Conservation (phyloP, 2,797 vertebrate species). For the Chaunax sp. region DNA sequence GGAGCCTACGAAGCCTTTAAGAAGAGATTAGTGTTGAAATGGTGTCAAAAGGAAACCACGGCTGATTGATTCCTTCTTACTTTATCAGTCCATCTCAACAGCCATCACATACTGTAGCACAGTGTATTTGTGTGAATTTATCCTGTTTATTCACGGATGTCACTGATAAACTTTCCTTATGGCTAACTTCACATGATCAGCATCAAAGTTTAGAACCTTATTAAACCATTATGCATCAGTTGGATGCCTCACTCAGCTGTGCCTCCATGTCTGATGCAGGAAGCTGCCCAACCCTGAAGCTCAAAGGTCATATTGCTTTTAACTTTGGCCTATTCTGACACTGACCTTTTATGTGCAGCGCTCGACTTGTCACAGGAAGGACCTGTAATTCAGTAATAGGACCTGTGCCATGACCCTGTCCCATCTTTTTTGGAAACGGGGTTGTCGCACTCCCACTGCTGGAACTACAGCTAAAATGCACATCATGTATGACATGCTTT, state of each 20-base stretch:
- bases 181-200: slow-evolving; percentile 1
- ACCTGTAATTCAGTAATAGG: slow-evolving; percentile 3
- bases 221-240: background rate
- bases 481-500: too few relatives aligned
- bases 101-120: background rate
- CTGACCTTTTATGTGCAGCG: background rate
- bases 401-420: too few relatives aligned
- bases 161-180: background rate
- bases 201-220: background rate
- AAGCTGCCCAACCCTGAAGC: background rate
- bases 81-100: background rate
- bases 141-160: background rate
- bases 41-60: background rate
- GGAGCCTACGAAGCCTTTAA: background rate
- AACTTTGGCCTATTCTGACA: slow-evolving; percentile 3
- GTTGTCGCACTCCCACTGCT: too few relatives aligned
- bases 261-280: background rate
- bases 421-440: background rate
- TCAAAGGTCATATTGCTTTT: slow-evolving; percentile 3
- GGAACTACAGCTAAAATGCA: too few relatives aligned
- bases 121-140: background rate
- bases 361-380: slow-evolving; percentile 4
- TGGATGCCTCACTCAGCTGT: background rate
- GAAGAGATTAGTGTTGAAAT: background rate
- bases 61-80: background rate